Evolutionary conservation across 2,888 invertebrate genomes (phyloP).

Genomic region (Cordilura impudica): DNA sequence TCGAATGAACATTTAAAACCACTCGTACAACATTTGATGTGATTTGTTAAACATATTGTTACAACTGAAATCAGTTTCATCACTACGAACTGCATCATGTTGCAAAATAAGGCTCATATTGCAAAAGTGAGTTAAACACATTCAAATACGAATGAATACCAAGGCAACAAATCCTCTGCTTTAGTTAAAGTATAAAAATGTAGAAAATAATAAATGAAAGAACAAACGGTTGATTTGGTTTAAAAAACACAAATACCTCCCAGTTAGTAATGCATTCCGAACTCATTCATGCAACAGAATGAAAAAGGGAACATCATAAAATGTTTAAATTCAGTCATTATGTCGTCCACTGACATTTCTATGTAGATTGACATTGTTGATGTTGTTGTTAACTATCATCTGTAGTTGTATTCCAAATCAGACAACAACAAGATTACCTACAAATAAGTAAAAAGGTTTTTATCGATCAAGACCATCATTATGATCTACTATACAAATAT

Average conservation of each 20-base stretch:
- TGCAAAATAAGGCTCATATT: slow-evolving; percentile 60
- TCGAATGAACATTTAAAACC: background rate
- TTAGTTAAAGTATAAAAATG: background rate
- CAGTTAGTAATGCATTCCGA: slow-evolving; percentile 49
- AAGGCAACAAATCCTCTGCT: slow-evolving; percentile 17
- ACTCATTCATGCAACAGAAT: slow-evolving; percentile 26
- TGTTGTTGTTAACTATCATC: too few species aligned
- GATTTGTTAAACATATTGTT: slow-evolving; percentile 25
- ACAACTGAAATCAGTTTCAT: background rate
- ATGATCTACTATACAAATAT: too few species aligned
- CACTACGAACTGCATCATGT: slow-evolving; percentile 30
- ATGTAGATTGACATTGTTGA: slow-evolving; percentile 20
- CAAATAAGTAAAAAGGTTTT: background rate
- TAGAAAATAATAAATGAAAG: background rate
- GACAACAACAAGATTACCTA: background rate
- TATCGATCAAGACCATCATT: background rate
- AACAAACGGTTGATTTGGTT: slow-evolving; percentile 16
- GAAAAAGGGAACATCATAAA: background rate
- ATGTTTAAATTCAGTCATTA: slow-evolving; percentile 20
- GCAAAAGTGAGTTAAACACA: slow-evolving; percentile 27
- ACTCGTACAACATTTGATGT: slow-evolving; percentile 19
- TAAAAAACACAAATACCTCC: too few species aligned
- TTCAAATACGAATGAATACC: slow-evolving; percentile 9
- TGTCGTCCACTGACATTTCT: slow-evolving; percentile 34
- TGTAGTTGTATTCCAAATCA: background rate